Conservation (phyloP, 1,140 invertebrate species). For the Globodera ellingtonae region DNA sequence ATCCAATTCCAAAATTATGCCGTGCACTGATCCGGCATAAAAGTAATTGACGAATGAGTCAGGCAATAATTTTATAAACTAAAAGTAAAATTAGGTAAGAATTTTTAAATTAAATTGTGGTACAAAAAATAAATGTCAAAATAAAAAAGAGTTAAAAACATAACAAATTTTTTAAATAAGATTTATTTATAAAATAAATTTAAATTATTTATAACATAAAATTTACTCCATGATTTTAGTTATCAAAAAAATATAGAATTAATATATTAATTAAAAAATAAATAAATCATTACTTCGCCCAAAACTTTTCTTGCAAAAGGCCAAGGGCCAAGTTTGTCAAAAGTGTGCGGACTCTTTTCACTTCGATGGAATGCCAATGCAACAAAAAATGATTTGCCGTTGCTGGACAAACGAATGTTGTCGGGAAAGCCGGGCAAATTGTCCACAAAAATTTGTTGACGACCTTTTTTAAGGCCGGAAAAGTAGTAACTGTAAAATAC, state of each 20-base stretch:
- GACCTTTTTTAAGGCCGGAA: slow-evolving; percentile 53
- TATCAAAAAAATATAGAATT: no score
- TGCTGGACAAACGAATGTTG: slow-evolving; percentile 65
- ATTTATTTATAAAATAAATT: no score
- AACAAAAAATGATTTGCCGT: slow-evolving; percentile 56
- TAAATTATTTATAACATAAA: no score
- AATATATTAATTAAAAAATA: no score
- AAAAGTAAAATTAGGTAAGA: not conserved
- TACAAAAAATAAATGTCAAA: no score
- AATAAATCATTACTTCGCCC: slow-evolving; percentile 27
- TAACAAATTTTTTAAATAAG: no score
- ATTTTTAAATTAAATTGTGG: no score
- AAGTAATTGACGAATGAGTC: slow-evolving; percentile 47
- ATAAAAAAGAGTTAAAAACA: no score
- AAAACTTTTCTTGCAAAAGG: slow-evolving; percentile 44
- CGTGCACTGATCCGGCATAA: slow-evolving; percentile 62
- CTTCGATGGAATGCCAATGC: slow-evolving; percentile 26
- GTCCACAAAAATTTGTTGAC: slow-evolving; percentile 59
- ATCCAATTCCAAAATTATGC: slow-evolving; percentile 66
- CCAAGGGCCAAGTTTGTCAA: slow-evolving; percentile 52
- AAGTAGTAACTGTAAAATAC: slow-evolving; percentile 44
- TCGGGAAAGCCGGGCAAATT: slow-evolving; percentile 67
- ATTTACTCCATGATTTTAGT: no score
- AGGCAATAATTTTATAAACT: not conserved
- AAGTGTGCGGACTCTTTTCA: slow-evolving; percentile 24